Conservation (phyloP, 2,888 invertebrate genomes). For the Eristalinus sepulchralis region DNA sequence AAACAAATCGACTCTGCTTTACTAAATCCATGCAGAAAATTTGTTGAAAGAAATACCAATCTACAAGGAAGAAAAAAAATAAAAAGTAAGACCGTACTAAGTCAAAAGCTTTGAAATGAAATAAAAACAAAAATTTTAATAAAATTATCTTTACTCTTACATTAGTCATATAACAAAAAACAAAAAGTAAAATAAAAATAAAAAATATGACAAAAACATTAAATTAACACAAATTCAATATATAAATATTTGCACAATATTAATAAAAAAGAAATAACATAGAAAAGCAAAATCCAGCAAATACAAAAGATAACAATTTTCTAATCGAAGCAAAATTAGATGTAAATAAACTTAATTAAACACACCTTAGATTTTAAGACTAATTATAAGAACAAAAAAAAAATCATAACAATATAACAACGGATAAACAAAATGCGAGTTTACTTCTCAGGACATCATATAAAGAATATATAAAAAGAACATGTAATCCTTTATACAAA, state of each 20-base stretch:
- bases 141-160: conserved; percentile 68
- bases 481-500: conserved; percentile 50
- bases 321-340: conserved; percentile 57
- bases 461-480: conserved; percentile 60
- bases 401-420: conserved; percentile 69
- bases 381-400: conserved; percentile 55
- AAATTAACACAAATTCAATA: conserved; percentile 66
- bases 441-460: conserved; percentile 63
- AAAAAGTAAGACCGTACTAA: not conserved
- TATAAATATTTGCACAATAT: conserved; percentile 71
- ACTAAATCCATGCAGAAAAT: not conserved
- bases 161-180: conserved; percentile 66
- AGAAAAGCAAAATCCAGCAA: conserved; percentile 66
- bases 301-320: conserved; percentile 69
- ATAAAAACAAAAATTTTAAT: conserved; percentile 51
- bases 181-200: conserved; percentile 50
- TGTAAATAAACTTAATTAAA: conserved; percentile 51
- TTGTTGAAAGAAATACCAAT: not conserved
- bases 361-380: conserved; percentile 39
- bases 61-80: conserved; percentile 6
- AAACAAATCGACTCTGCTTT: not conserved
- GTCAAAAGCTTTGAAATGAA: conserved; percentile 6
- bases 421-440: conserved; percentile 69
- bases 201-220: conserved; percentile 71
- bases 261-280: conserved; percentile 69